These are phyloP conservation scores for Zophobas morio DNA, from an alignment of 1,140 invertebrate species.

Conservation along the genomic window DNA sequence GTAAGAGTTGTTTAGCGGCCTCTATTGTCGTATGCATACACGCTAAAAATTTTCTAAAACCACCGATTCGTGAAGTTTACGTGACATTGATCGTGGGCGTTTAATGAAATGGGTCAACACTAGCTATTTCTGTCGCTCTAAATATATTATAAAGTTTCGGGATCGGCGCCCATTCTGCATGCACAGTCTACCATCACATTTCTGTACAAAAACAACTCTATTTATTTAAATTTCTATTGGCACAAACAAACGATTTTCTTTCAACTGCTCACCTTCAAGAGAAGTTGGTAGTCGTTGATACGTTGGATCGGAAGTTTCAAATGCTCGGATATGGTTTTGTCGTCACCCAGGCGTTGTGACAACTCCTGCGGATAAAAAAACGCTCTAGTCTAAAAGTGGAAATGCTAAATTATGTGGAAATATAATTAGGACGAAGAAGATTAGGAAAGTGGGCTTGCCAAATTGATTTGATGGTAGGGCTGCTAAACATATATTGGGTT, in stretches of 20 bases:
- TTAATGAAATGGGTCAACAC: slow-evolving; percentile 60
- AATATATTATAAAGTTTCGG: slow-evolving; percentile 48
- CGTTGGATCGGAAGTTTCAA: slow-evolving; percentile 94
- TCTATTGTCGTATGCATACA: too few species aligned
- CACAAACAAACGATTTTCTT: slow-evolving; percentile 22
- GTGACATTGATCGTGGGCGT: slow-evolving; percentile 53
- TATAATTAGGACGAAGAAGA: slow-evolving; percentile 13
- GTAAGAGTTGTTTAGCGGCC: too few species aligned
- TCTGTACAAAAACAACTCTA: slow-evolving; percentile 26
- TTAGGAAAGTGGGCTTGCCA: slow-evolving; percentile 7
- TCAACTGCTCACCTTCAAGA: slow-evolving; percentile 85
- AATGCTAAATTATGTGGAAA: neutral
- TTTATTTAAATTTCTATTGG: slow-evolving; percentile 42
- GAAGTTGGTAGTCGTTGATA: slow-evolving; percentile 96
- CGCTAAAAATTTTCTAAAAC: slow-evolving; percentile 19
- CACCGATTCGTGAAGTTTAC: slow-evolving; percentile 14
- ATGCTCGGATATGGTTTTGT: slow-evolving; percentile 90
- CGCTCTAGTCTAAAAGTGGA: neutral
- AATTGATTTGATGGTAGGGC: slow-evolving; percentile 7
- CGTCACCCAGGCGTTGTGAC: slow-evolving; percentile 88
- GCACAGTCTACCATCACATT: slow-evolving; percentile 31
- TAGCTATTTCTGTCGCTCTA: slow-evolving; percentile 58
- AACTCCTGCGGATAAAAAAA: slow-evolving; percentile 76
- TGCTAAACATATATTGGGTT: slow-evolving; percentile 7
- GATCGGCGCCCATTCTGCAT: slow-evolving; percentile 51